phyloP scores from a whole-genome alignment of 37 sponge, comb jelly and placozoan genomes.

The Spongilla lacustris region DNA sequence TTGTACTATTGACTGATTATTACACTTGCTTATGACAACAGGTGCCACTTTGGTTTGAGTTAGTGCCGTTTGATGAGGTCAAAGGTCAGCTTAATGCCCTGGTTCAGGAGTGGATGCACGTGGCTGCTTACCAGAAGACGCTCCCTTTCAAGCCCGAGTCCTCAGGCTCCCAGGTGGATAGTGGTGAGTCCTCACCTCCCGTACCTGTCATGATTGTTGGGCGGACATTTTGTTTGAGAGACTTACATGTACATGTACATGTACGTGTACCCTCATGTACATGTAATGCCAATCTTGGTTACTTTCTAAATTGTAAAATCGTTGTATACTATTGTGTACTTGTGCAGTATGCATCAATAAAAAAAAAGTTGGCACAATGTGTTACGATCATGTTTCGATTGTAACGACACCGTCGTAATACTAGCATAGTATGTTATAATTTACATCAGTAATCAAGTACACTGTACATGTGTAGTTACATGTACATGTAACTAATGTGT shows the following conservation, averaged over 20 bases:
- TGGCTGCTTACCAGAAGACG: conserved; percentile 75
- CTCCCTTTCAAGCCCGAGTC: conserved; percentile 42
- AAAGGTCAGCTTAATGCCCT: conserved; percentile 36
- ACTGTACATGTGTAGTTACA: no score
- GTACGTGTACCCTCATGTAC: background rate
- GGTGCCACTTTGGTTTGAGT: conserved; percentile 67
- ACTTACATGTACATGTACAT: conserved; percentile 13
- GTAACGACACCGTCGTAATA: no score
- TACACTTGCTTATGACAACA: background rate
- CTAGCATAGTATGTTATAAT: no score
- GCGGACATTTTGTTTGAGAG: background rate
- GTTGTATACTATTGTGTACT: background rate
- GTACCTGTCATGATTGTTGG: background rate
- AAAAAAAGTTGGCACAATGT: no score
- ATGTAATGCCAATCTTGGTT: no score
- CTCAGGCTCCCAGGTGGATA: conserved; percentile 14
- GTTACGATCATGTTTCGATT: no score
- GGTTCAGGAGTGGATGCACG: conserved; percentile 68
- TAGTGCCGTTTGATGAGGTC: conserved; percentile 63
- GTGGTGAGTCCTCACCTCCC: conserved; percentile 24
- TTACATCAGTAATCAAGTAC: no score
- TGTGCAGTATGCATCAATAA: no score
- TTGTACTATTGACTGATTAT: background rate
- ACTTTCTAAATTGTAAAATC: no score
- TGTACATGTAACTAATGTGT: no score